Base-by-base conservation (phyloP, 2,113 vertebrate species). In the Coptodon bakossiorum region DNA sequence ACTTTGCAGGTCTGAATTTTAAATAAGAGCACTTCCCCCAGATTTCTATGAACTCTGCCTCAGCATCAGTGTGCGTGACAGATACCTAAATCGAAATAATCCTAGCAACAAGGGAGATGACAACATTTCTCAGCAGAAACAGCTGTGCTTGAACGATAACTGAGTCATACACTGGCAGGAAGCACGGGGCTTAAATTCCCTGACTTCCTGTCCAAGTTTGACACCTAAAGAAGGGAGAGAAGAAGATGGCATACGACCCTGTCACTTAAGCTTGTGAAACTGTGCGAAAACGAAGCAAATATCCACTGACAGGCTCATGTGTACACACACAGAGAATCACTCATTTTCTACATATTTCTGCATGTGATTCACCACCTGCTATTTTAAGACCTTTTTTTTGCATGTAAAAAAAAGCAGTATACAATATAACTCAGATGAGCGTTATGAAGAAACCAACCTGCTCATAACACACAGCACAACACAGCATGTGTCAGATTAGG, bases 141-240 rank as follows among this genome's bases (percentile, higher is more conserved):
- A 93, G 92, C 93, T 95, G 93, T 80, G 89, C 83, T 80, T 85
- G 43, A 88, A 90, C 29, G 93, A 95, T 94, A 93, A 93, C 90
- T 88, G 85, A 91, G 82, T 84, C 82, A 82, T 53, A 84, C 81
- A 53, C 82, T 50, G 71, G 84, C 84, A 79, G 84, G 81, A 92
- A 90, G 80, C 81, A 86, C 57, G 14, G 81, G 83, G 63, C 80
- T 91, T 89, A 91, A 91, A 93, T 94, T 88, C 90, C 91, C 84
- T 86, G 88, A 90, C 93, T 95, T 92, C 83, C 93, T 89, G 91
- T 95, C 93, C 88, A 89, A 83, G 66, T 93, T 84, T 94, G 93
- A 96, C 89, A 92, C 86, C 80, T 91, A 81, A 85, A 88, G 85
- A 91, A 68, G 85, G 80, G 71, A 90, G 36, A 78, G 71, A 83